Percentiles rank a stretch among this genome's conserved stretches.
phyloP scores from a whole-genome alignment of 2,113 vertebrate genomes.

The Sebastes schlegelii region DNA sequence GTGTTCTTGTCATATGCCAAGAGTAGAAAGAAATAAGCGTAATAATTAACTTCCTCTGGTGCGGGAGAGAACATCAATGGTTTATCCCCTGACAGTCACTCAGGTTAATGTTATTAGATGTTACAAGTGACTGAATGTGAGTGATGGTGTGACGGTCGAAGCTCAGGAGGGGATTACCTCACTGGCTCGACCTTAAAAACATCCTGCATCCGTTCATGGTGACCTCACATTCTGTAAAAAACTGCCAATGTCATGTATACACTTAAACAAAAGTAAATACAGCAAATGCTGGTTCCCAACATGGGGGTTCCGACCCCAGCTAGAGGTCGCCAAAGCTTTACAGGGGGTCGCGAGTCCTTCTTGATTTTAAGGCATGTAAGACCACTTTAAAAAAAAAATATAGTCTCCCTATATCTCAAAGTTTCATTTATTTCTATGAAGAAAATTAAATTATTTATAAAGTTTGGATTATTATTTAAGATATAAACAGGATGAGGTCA shows the following conservation, averaged over 20 bases:
- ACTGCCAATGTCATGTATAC: background rate
- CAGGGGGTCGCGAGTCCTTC: too few species aligned
- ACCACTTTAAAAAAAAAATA: too few species aligned
- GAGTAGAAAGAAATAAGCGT: background rate
- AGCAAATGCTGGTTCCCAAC: background rate
- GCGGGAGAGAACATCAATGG: background rate
- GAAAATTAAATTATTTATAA: too few species aligned
- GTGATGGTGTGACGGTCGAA: background rate
- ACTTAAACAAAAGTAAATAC: background rate
- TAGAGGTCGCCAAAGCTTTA: too few species aligned
- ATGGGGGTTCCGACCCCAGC: too few species aligned
- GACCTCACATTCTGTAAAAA: background rate
- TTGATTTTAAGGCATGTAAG: too few species aligned
- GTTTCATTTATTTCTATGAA: too few species aligned
- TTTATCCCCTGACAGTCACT: constrained; percentile 4
- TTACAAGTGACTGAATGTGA: constrained; percentile 3
- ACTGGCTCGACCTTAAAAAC: background rate
- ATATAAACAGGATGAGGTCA: too few species aligned
- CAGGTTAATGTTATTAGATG: constrained; percentile 3
- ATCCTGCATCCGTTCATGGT: background rate
- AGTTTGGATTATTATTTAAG: too few species aligned
- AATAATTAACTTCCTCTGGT: constrained; percentile 32
- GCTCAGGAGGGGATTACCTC: background rate
- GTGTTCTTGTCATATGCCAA: constrained; percentile 43
- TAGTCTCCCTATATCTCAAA: too few species aligned